Conservation (phyloP, 2,797 vertebrate genomes). For the Clarias pachynema region DNA sequence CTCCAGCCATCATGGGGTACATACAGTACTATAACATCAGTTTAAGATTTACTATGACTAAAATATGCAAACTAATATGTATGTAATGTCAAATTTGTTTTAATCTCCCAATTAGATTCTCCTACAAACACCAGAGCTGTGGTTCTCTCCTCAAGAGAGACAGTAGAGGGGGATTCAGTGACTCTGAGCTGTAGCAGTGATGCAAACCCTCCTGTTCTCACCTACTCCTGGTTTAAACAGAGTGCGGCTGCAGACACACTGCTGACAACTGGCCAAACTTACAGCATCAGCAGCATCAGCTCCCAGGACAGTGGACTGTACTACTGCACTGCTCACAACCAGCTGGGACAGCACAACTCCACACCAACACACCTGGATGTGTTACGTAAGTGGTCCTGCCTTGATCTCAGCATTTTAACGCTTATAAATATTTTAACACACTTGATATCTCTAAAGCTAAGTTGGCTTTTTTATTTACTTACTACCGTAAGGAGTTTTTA, state of each 20-base stretch:
- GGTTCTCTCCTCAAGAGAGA: too few relatives aligned
- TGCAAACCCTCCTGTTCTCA: neutral
- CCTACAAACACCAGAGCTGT: slow-evolving; percentile 8
- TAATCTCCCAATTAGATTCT: neutral
- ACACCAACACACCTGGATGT: slow-evolving; percentile 7
- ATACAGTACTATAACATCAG: neutral
- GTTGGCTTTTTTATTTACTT: too few relatives aligned
- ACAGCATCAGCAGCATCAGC: slow-evolving; percentile 13
- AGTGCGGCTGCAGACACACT: slow-evolving; percentile 10
- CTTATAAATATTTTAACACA: neutral
- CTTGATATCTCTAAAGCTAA: too few relatives aligned
- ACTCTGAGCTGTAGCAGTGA: slow-evolving; percentile 40
- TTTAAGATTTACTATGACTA: neutral
- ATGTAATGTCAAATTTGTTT: neutral
- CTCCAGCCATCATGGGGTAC: neutral
- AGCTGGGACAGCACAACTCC: slow-evolving; percentile 23
- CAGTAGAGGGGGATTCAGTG: neutral
- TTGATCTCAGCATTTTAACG: neutral
- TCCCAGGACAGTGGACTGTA: neutral
- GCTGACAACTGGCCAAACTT: slow-evolving; percentile 11
- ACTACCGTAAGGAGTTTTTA: too few relatives aligned
- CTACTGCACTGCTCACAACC: slow-evolving; percentile 39
- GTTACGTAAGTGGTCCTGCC: slow-evolving; percentile 11
- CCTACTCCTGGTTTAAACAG: slow-evolving; percentile 36
- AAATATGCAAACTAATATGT: neutral